Evolutionary conservation across 2,797 vertebrate species (phyloP).

Genomic region (Pseudomugil tenellus): DNA sequence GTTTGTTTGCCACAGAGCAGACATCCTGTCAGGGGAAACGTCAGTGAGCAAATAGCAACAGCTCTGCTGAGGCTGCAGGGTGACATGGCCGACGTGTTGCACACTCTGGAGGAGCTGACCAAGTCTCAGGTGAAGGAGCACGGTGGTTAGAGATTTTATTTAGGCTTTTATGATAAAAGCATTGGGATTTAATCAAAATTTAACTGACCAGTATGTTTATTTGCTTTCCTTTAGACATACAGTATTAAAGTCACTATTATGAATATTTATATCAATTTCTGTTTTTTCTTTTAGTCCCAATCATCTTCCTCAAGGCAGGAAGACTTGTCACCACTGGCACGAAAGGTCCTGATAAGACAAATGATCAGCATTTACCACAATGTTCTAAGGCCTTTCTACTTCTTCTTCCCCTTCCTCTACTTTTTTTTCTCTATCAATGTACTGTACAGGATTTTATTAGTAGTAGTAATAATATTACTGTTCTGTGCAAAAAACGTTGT

Average conservation of each 20-base stretch:
- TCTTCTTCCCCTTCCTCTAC: not conserved
- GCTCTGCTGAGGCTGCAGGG: conserved; percentile 88
- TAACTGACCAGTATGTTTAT: not conserved
- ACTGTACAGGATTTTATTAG: not conserved
- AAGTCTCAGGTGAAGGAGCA: conserved; percentile 83
- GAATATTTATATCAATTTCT: not conserved
- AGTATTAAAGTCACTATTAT: too few species aligned
- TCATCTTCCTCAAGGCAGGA: conserved; percentile 76
- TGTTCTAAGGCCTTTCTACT: not conserved
- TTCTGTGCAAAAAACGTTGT: not conserved
- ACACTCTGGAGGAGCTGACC: conserved; percentile 84
- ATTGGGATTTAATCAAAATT: not conserved
- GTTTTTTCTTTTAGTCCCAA: conserved; percentile 80
- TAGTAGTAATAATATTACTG: not conserved
- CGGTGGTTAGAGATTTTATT: not conserved
- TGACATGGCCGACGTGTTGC: conserved; percentile 90
- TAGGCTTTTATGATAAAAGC: too few species aligned
- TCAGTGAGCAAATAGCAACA: conserved; percentile 87
- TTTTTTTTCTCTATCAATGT: not conserved
- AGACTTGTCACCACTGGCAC: conserved; percentile 63
- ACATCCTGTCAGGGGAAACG: conserved; percentile 57
- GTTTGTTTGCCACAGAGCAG: conserved; percentile 67
- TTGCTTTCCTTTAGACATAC: not conserved
- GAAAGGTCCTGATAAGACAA: conserved; percentile 69
- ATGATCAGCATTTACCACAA: not conserved